These are phyloP conservation scores for Malurus leucopterus DNA, from an alignment of 2,797 vertebrate genomes.

Conservation along the genomic window DNA sequence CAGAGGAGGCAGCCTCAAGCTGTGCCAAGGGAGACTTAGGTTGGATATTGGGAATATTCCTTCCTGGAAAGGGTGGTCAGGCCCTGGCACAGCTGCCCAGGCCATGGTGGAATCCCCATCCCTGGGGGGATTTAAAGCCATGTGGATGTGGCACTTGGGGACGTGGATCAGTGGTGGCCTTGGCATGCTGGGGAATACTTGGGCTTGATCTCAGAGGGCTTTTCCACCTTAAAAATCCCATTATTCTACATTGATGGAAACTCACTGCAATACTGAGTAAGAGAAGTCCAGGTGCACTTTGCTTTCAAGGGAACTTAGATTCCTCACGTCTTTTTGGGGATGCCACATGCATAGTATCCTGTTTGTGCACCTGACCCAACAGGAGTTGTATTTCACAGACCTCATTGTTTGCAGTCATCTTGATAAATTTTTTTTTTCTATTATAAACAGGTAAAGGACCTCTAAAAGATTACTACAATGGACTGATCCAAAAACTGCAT, in stretches of 20 bases:
- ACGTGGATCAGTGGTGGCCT: neutral
- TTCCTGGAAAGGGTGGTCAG: neutral
- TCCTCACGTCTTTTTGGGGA: neutral
- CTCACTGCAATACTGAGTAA: neutral
- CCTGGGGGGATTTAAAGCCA: neutral
- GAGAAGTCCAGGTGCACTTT: accelerated
- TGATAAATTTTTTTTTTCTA: neutral
- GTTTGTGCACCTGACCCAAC: neutral
- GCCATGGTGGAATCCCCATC: neutral
- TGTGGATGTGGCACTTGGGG: neutral
- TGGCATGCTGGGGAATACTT: neutral
- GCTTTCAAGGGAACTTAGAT: neutral
- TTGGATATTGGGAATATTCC: neutral
- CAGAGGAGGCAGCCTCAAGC: neutral
- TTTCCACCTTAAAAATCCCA: neutral
- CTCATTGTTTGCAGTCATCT: neutral
- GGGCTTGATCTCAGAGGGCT: neutral
- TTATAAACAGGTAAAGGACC: conserved; percentile 88
- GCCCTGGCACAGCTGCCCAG: neutral
- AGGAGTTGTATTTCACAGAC: neutral
- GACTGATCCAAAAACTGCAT: conserved; percentile 74
- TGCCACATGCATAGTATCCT: neutral
- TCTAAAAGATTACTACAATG: conserved; percentile 84
- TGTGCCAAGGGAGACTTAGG: neutral
- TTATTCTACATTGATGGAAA: neutral